phyloP scores from a whole-genome alignment of 2,113 vertebrate genomes.

The Ptilonorhynchus violaceus region DNA sequence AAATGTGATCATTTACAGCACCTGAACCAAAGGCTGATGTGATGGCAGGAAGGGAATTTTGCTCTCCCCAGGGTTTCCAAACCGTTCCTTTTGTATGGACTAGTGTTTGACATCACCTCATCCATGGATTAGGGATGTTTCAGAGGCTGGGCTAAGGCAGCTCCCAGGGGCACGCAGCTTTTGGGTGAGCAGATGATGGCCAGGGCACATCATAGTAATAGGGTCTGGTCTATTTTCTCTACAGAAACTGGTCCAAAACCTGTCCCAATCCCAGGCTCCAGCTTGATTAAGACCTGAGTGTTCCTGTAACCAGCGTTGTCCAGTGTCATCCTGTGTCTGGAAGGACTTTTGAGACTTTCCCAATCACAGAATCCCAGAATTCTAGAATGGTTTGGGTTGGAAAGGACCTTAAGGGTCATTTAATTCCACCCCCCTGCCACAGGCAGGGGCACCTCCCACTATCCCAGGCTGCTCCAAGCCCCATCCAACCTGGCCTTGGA shows the following conservation, averaged over 20 bases:
- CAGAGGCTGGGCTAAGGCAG: neutral
- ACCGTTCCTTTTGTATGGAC: neutral
- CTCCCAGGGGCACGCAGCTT: neutral
- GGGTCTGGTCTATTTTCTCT: neutral
- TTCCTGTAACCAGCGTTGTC: fast-evolving
- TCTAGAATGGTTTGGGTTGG: neutral
- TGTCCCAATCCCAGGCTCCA: neutral
- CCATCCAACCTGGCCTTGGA: fast-evolving
- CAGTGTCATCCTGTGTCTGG: too few relatives aligned
- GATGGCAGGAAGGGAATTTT: neutral
- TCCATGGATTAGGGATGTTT: fast-evolving
- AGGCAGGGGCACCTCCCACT: neutral
- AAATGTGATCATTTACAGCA: fast-evolving
- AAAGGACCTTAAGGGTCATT: neutral
- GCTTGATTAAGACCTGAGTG: neutral
- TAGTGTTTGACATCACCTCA: neutral
- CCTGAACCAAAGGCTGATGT: neutral
- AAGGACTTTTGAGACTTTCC: neutral
- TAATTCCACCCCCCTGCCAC: fast-evolving
- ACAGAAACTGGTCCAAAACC: neutral
- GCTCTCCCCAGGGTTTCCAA: neutral
- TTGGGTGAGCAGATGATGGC: neutral
- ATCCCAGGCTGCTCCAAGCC: fast-evolving
- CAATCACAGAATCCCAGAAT: neutral
- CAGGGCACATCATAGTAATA: too few relatives aligned